Evolutionary conservation across 2,888 invertebrate genomes (phyloP).

Genomic region (Cheiracanthium punctorium): DNA sequence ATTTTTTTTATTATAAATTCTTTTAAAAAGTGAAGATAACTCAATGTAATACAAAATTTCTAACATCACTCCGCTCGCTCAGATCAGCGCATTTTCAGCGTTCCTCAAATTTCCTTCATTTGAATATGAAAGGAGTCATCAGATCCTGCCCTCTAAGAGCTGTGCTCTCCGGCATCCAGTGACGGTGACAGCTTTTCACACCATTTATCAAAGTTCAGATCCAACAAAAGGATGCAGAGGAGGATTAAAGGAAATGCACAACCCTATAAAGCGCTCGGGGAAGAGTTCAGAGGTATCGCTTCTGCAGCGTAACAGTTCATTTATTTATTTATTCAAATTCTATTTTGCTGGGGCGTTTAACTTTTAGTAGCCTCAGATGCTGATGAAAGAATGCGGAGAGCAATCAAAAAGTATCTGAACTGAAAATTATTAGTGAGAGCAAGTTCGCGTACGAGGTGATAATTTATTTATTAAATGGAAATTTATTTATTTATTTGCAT

Average conservation of each 20-base stretch:
- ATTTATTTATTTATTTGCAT: too few relatives aligned
- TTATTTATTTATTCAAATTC: too few relatives aligned
- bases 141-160: slow-evolving; percentile 15
- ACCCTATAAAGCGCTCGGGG: not conserved
- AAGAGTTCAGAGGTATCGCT: slow-evolving; percentile 27
- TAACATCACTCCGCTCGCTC: not conserved
- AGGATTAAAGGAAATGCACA: slow-evolving; percentile 11
- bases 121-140: slow-evolving; percentile 59
- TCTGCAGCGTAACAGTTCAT: too few relatives aligned
- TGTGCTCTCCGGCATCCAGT: slow-evolving; percentile 11
- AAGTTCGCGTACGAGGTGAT: too few relatives aligned
- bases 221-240: not conserved
- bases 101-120: slow-evolving; percentile 35
- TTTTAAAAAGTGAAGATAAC: not conserved
- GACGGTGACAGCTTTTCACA: slow-evolving; percentile 47
- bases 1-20: not conserved
- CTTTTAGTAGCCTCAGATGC: too few relatives aligned
- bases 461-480: too few relatives aligned
- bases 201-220: slow-evolving; percentile 63
- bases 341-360: too few relatives aligned
- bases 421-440: too few relatives aligned
- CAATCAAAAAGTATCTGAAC: too few relatives aligned
- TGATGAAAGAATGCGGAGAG: too few relatives aligned
- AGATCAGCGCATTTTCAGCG: not conserved
- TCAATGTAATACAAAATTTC: not conserved